Evolutionary conservation across 2,888 invertebrate genomes (phyloP).

Genomic region (Tromatobia lineatoria): DNA sequence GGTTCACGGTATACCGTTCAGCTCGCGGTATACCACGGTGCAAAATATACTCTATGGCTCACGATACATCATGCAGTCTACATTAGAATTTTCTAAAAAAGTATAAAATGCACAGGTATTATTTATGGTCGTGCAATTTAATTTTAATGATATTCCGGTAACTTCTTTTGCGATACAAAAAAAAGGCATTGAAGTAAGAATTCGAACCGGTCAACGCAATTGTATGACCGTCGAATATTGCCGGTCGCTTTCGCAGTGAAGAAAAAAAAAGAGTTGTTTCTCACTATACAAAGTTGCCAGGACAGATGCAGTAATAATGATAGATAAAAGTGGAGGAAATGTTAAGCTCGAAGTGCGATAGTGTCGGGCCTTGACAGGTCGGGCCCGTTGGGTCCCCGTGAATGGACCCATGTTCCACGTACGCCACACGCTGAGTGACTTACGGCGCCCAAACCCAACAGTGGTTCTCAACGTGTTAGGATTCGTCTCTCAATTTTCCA

Average conservation of each 20-base stretch:
- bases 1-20: too few relatives aligned
- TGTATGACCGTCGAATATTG: neutral
- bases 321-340: constrained; percentile 62
- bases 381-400: constrained; percentile 74
- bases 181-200: neutral
- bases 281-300: neutral
- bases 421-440: constrained; percentile 84
- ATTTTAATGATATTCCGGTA: neutral
- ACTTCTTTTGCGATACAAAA: neutral
- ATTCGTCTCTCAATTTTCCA: neutral
- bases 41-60: too few relatives aligned
- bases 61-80: too few relatives aligned
- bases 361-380: constrained; percentile 67
- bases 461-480: constrained; percentile 78
- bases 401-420: constrained; percentile 78
- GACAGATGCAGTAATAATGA: constrained; percentile 58
- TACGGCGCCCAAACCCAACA: constrained; percentile 80
- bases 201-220: neutral
- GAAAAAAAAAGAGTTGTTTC: neutral
- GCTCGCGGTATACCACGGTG: too few relatives aligned
- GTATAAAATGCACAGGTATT: too few relatives aligned
- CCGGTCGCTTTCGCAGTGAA: neutral
- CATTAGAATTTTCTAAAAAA: too few relatives aligned
- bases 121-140: neutral
- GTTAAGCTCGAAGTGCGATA: constrained; percentile 59